Base-by-base conservation (phyloP, 1,140 invertebrate species). In the Caenorhabditis brenneri region DNA sequence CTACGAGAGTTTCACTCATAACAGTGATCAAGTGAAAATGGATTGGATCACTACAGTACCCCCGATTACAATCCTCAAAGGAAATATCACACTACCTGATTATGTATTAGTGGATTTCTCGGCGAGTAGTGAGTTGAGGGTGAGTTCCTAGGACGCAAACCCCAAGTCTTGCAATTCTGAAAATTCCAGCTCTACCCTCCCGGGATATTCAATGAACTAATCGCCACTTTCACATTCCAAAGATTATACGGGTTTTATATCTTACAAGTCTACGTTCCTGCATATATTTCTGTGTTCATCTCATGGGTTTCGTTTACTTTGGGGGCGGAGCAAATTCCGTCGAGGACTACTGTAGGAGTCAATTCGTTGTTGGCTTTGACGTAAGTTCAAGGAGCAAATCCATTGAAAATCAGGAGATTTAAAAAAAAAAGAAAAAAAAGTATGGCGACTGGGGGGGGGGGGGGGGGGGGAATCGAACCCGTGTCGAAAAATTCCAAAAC, bases 221-320 rank as follows among this genome's bases (percentile, higher is more conserved):
- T 90, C 16, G 89, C 90, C n/a, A 91, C 90, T 15, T 90, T 90
- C 79, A 90, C 90, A 16, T 90, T 90, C 48, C 90, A 89, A 85
- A 79, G 88, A 48, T 65, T 88, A 15, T 87, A 88, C 80, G 87
- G 86, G 19, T 88, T 88, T 49, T 88, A 88, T 33, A 88, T 88
- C 60, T 51, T 88, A 39, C 87, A 88, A 81, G 88, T 90, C 3
- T 90, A 90, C 53, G 87, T 90, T 31, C 89, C 89, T 16, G 88
- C 89, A 15, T 90, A 90, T 60, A 90, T 90, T 74, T 88, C 90
- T 69, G 89, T 90, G 15, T 89, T 90, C 49, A 90, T 91, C 79
- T 89, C 86, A 22, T 91, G 90, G 89, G 89, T 90, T 46, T 91
- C 90, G 7, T 90, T 90, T 78, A 90, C 90, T 36, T 51, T 90